Conservation (phyloP, 2,888 invertebrate genomes). For the Apodemia hepburni region DNA sequence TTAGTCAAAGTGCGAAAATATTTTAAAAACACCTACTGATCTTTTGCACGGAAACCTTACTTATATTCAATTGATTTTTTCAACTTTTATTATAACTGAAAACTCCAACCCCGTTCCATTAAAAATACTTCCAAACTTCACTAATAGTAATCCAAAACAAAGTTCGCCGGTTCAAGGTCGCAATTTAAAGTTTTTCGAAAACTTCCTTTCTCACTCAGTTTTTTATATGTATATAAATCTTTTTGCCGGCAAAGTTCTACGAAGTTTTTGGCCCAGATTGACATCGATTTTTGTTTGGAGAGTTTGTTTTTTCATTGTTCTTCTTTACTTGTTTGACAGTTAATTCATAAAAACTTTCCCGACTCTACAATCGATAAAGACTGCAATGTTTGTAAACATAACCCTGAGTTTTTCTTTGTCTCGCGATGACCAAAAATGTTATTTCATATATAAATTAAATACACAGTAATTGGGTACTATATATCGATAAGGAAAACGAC, state of each 20-base stretch:
- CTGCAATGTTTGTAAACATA: constrained; percentile 64
- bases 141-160: constrained; percentile 79
- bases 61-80: constrained; percentile 16
- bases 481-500: too few relatives aligned
- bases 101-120: constrained; percentile 62
- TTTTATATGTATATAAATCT: constrained; percentile 80
- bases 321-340: constrained; percentile 81
- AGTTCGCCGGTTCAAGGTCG: constrained; percentile 79
- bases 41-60: not conserved
- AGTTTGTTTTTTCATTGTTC: constrained; percentile 81
- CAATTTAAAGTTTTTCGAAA: constrained; percentile 81
- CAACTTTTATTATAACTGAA: constrained; percentile 17
- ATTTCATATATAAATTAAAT: constrained; percentile 34
- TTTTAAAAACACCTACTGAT: too few relatives aligned
- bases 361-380: constrained; percentile 71
- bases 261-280: constrained; percentile 80
- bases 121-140: constrained; percentile 68
- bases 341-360: constrained; percentile 79
- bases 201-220: constrained; percentile 76
- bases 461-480: too few relatives aligned
- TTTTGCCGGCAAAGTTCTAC: constrained; percentile 76
- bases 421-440: constrained; percentile 59
- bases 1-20: too few relatives aligned
- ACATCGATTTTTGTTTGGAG: constrained; percentile 81
- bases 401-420: constrained; percentile 17